These are phyloP conservation scores for Euphydryas editha DNA, from an alignment of 2,888 invertebrate genomes.

Conservation along the genomic window DNA sequence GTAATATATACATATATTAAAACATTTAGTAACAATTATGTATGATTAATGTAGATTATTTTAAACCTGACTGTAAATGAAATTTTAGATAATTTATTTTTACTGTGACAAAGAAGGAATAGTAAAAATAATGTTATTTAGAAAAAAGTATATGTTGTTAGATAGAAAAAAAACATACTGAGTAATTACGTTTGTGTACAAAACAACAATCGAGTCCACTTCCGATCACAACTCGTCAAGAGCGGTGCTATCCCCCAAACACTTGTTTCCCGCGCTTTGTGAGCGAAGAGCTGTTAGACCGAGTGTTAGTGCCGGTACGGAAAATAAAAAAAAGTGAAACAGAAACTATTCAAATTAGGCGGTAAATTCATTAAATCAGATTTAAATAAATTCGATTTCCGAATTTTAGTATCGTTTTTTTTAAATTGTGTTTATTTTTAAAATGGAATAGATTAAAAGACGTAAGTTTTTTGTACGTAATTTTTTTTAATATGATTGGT, in stretches of 20 bases:
- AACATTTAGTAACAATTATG: no score
- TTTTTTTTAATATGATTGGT: not conserved
- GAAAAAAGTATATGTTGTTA: no score
- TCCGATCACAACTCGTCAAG: conserved; percentile 35
- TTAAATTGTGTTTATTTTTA: not conserved
- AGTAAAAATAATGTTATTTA: no score
- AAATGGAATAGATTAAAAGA: conserved; percentile 14
- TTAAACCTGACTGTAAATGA: no score
- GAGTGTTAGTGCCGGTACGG: conserved; percentile 20
- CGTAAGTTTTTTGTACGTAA: not conserved
- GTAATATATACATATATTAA: no score
- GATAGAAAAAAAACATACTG: not conserved
- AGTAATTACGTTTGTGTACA: conserved; percentile 23
- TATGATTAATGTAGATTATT: no score
- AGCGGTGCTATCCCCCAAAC: conserved; percentile 39
- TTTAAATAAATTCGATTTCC: not conserved
- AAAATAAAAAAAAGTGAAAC: conserved; percentile 19
- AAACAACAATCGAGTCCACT: conserved; percentile 28
- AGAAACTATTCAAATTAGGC: conserved; percentile 1
- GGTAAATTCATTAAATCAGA: not conserved
- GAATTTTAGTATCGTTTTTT: not conserved
- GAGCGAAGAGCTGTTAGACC: conserved; percentile 38
- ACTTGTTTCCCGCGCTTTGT: conserved; percentile 44
- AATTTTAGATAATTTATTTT: no score
- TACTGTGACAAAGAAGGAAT: no score